Evolutionary conservation across 2,113 vertebrate genomes (phyloP).

Genomic region (Natator depressus): DNA sequence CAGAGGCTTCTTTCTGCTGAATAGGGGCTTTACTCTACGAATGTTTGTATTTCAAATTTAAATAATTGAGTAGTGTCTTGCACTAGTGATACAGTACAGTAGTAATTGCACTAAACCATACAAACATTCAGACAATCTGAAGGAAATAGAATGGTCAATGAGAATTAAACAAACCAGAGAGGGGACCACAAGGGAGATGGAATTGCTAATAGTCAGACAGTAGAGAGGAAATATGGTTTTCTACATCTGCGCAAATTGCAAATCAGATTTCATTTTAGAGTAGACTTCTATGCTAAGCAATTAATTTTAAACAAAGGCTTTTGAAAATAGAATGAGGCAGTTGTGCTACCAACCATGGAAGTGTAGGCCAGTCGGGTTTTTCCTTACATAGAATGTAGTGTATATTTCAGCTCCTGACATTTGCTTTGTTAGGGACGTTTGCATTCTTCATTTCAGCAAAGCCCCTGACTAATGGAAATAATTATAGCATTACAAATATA

Average conservation of each 20-base stretch:
- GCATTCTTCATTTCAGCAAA: not conserved
- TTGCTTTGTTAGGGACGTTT: not conserved
- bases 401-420: not conserved
- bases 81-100: not conserved
- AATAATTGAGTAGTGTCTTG: fast-evolving
- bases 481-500: not conserved
- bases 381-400: not conserved
- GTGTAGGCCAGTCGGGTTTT: not conserved
- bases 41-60: not conserved
- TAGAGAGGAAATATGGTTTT: not conserved
- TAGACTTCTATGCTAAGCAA: not conserved
- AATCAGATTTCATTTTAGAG: not conserved
- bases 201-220: not conserved
- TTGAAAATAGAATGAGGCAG: not conserved
- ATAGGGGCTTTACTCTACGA: fast-evolving
- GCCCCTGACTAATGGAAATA: not conserved
- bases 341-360: not conserved
- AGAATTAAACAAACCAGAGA: not conserved
- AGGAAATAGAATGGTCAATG: fast-evolving
- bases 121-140: not conserved
- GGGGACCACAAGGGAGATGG: not conserved
- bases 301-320: not conserved
- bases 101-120: fast-evolving
- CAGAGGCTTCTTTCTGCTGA: not conserved
- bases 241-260: not conserved